A percentile compares a stretch with the other conserved stretches of the same genome.
These are phyloP conservation scores for Tachina fera DNA, from an alignment of 2,888 invertebrate genomes.

Conservation along the genomic window DNA sequence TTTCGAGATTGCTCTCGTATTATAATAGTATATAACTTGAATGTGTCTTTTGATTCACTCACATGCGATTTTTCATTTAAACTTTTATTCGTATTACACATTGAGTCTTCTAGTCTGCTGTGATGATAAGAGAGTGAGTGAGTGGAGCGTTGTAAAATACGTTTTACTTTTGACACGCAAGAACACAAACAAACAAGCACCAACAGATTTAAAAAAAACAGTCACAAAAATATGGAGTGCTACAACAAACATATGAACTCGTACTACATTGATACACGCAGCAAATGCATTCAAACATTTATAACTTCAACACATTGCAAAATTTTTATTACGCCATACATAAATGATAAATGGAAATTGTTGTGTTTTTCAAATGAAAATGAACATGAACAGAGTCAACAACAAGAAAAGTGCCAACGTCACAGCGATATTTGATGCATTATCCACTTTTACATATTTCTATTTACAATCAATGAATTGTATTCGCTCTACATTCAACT, in stretches of 20 bases:
- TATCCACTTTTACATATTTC: constrained; percentile 30
- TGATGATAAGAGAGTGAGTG: constrained; percentile 30
- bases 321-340: constrained; percentile 29
- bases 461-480: constrained; percentile 28
- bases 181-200: background rate
- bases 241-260: background rate
- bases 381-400: constrained; percentile 14
- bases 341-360: constrained; percentile 49
- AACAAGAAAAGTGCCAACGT: background rate
- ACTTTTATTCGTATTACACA: constrained; percentile 29
- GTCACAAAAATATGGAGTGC: background rate
- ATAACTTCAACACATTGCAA: constrained; percentile 14
- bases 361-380: constrained; percentile 43
- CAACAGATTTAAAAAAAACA: background rate
- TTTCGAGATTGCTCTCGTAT: background rate
- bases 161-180: constrained; percentile 42
- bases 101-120: constrained; percentile 21
- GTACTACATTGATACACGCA: background rate
- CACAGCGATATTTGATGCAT: constrained; percentile 44
- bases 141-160: constrained; percentile 33
- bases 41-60: background rate
- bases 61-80: constrained; percentile 8
- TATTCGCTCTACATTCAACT: background rate
- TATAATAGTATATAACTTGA: background rate
- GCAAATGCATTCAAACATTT: constrained; percentile 9